Evolutionary conservation across 1,140 invertebrate genomes (phyloP).

Genomic region (Eriocheir sinensis): DNA sequence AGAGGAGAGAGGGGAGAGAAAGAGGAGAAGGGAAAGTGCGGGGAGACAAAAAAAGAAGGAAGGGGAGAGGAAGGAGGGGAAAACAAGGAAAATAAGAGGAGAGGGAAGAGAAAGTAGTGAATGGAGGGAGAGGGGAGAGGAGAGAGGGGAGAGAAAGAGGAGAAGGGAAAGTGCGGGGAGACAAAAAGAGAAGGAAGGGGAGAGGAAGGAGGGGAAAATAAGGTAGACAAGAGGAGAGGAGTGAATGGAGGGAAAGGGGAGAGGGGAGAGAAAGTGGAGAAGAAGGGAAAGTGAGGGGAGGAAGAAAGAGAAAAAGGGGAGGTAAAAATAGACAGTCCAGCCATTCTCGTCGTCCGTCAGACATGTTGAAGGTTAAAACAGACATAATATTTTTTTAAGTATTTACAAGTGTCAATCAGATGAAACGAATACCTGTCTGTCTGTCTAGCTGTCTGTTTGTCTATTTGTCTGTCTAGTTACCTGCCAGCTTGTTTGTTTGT

Average conservation of each 20-base stretch:
- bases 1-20: neutral
- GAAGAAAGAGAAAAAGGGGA: neutral
- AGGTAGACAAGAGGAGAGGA: neutral
- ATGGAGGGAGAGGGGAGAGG: neutral
- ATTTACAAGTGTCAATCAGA: no score
- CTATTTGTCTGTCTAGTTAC: neutral
- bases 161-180: neutral
- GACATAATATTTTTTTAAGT: no score
- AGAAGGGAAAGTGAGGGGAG: neutral
- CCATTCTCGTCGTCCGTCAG: no score
- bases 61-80: neutral
- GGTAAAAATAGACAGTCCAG: no score
- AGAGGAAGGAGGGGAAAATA: neutral
- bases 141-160: neutral
- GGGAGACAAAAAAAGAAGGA: neutral
- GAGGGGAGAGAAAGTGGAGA: neutral
- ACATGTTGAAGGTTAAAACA: no score
- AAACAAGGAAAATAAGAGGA: neutral
- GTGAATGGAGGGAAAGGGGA: neutral
- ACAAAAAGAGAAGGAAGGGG: neutral
- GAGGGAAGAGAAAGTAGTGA: neutral
- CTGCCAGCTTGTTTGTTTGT: conserved; percentile 10
- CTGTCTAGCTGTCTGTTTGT: conserved; percentile 17
- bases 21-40: neutral
- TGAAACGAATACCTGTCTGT: neutral